Evolutionary conservation across 2,797 vertebrate species (phyloP), one percentile per base, ranked within the genome.

Genomic region (Danio jaintianensis): DNA sequence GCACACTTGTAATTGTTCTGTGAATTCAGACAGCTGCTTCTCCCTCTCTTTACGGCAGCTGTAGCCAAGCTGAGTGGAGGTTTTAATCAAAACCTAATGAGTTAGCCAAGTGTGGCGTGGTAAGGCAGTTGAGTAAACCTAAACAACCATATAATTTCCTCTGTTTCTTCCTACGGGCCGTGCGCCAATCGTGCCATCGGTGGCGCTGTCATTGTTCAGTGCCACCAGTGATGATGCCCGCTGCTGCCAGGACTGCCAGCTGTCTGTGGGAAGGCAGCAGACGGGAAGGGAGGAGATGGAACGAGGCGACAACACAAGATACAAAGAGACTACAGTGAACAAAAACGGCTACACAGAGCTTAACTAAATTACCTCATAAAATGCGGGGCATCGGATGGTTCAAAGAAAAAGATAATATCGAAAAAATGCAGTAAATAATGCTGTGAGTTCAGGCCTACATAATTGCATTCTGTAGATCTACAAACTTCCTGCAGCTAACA

Each of bases 1-100:
- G 67, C 66, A 22, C 75, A 74, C 16, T 50, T 52, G 62, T 83
- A 79, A 85, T 86, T 86, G 85, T 81, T 68, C 64, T 64, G 50
- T 78, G 62, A 75, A 78, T 82, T 68, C 59, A 75, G 83, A 50
- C 81, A 83, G 79, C 85, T 84, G 84, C 77, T 78, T 74, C 75
- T 69, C 69, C 70, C 59, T 69, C 67, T 82, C 50, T 75, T 72
- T 64, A 59, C 55, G 55, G 75, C 18, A 43, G 47, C 70, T 86
- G 82, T 61, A 79, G 36, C 52, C 55, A 59, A 78, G 45, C 40
- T 53, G 59, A 64, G 38, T 47, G 40, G 74, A 84, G 76, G 67
- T 74, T 85, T 86, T 84, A 86, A 86, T 90, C 82, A 86, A 70
- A 81, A 67, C 66, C 48, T 81, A 86, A 86, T 86, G 84, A 87